Base-by-base conservation (phyloP, 2,888 invertebrate species). In the Erebia ligea region DNA sequence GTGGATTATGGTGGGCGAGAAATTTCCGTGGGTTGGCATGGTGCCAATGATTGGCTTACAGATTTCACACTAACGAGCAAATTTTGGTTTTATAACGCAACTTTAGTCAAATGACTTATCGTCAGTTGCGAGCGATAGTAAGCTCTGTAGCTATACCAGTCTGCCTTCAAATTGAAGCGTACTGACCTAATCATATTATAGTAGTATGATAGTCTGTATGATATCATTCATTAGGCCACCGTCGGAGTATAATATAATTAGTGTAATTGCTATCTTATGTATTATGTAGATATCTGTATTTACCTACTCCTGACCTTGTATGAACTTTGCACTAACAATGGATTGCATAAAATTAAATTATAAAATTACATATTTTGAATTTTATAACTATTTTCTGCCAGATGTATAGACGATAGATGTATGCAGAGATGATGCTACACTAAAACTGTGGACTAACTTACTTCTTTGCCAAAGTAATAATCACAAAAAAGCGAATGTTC, bases 321-420 rank as follows among this genome's bases (percentile, higher is more conserved):
- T 61, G 59, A 61, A 48, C 62, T 62, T 62, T 62, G 62, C 62
- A 62, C 62, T 62, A 21, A 45, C 62, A 19, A 61, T 62, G 45
- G 62, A 45, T 45, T 62, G 48, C 21, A 19, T 19, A 2, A 17
- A n/a, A 17, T 17, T 19, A 25, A 25, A 25, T 25, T 25, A 34
- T 34, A 34, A 34, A 34, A 34, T 34, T 34, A 34, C 34, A 34
- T 34, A 17, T 42, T 61, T 59, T 56, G 13, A 5, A 13, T 21
- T 57, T 25, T 25, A 13, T 57, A 21, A 21, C 13, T 25, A 57
- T 57, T 57, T 57, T 57, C 56, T 57, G 56, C 13, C 56, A 57
- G 21, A 25, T 57, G 19, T 13, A 25, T 25, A 25, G 25, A 25
- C 25, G 6, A 34, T 34, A 34, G 34, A 6, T 34, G 6, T 34